Conservation (phyloP, 2,113 vertebrate genomes). For the Carettochelys insculpta region DNA sequence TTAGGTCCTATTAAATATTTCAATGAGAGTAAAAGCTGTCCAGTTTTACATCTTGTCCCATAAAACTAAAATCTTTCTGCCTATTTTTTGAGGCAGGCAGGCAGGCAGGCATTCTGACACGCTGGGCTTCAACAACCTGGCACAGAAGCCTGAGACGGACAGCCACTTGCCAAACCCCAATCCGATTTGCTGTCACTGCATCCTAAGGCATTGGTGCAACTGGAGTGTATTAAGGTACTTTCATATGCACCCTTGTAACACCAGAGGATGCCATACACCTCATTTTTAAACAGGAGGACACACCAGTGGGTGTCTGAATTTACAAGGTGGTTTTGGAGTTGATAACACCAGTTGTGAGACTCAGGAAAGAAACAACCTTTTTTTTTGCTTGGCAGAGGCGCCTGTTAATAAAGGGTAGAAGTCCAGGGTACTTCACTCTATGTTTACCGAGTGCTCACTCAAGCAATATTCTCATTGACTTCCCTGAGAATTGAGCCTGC, state of each 20-base stretch:
- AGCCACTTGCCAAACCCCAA: neutral
- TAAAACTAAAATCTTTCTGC: constrained; percentile 46
- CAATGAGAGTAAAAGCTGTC: constrained; percentile 30
- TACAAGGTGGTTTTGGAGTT: neutral
- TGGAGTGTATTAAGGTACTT: neutral
- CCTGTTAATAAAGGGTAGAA: constrained; percentile 23
- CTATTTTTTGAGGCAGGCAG: constrained; percentile 18
- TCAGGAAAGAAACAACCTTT: constrained; percentile 7
- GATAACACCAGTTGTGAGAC: neutral
- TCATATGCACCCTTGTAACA: constrained; percentile 38
- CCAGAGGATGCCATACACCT: constrained; percentile 47
- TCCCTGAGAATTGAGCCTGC: neutral
- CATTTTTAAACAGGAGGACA: neutral
- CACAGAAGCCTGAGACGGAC: neutral
- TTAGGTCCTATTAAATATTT: constrained; percentile 68
- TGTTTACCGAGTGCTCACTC: neutral
- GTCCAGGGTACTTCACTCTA: constrained; percentile 37
- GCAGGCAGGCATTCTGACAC: constrained; percentile 2
- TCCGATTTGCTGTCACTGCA: neutral
- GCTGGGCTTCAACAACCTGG: neutral
- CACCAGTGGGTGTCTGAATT: neutral
- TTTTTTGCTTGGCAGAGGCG: neutral
- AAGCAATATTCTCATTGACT: neutral
- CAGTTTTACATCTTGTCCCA: constrained; percentile 61
- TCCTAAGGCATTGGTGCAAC: neutral